Evolutionary conservation across 2,888 invertebrate genomes (phyloP), one percentile per base, ranked within the genome.

Genomic region (Diabrotica balteata): DNA sequence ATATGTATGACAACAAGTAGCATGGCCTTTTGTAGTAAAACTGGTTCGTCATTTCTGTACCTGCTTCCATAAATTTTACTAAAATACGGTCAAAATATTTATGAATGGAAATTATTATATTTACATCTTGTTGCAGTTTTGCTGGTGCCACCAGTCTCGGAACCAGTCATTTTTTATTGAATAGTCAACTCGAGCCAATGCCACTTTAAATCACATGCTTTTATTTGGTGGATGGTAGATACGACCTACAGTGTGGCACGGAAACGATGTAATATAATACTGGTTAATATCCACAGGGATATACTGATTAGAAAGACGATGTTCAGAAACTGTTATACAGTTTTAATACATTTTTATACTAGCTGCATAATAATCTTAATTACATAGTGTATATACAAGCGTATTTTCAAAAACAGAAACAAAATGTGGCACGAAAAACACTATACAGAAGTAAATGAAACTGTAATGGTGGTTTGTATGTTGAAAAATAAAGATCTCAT

Each of bases 81-180:
- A 75, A 78, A 78, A 77, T 76, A 75, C 76, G 79, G 71, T 73
- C 75, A 73, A 79, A 78, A 78, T 79, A 78, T 79, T 79, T 77
- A 79, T 79, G 71, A 76, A 79, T 78, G 78, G 74, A 77, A 78
- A 78, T 78, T 70, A 66, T 64, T 64, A 66, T 66, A 76, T 75
- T 76, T 77, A 77, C 74, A 77, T 77, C 74, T 74, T 75, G 68
- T 63, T 71, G 72, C 68, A 68, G 69, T 67, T 70, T 59, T 47
- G 59, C 55, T 61, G 69, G 59, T 59, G 69, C 66, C 66, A 62
- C 54, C 55, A 66, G 66, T 69, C 63, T 66, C 58, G 59, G 45
- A 59, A 69, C 59, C 32, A 32, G 32, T 32, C 49, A 54, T 60
- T 62, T 62, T 66, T 63, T 66, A 54, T 46, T 70, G 71, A 71